These are phyloP conservation scores for Seriola aureovittata DNA, from an alignment of 2,113 vertebrate genomes.

Conservation along the genomic window DNA sequence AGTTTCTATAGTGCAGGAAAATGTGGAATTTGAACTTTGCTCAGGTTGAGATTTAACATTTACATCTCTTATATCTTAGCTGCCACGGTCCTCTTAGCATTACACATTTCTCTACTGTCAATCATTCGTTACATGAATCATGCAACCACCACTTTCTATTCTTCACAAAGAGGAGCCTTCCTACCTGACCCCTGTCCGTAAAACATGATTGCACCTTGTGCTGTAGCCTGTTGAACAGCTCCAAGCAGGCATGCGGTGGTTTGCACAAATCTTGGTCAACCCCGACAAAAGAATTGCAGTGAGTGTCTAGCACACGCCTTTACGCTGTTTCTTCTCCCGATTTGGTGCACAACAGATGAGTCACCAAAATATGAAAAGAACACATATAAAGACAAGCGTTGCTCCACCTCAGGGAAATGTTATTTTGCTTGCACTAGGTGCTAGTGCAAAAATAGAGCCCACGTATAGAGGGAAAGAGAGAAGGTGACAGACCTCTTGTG, in stretches of 20 bases:
- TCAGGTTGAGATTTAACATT: too few species aligned
- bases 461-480: slow-evolving; percentile 18
- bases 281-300: slow-evolving; percentile 16
- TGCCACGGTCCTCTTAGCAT: too few species aligned
- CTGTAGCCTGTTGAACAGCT: background rate
- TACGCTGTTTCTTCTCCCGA: background rate
- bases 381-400: slow-evolving; percentile 6
- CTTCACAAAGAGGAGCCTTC: too few species aligned
- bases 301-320: background rate
- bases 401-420: slow-evolving; percentile 29
- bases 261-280: slow-evolving; percentile 2
- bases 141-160: too few species aligned
- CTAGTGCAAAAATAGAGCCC: slow-evolving; percentile 17
- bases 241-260: background rate
- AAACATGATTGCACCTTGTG: background rate
- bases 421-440: slow-evolving; percentile 19
- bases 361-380: slow-evolving; percentile 27
- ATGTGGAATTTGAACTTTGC: background rate
- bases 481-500: slow-evolving; percentile 36
- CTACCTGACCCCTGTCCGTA: too few species aligned
- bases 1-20: background rate
- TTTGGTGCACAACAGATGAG: slow-evolving; percentile 12
- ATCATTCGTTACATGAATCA: too few species aligned
- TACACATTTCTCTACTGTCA: too few species aligned
- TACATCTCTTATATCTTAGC: too few species aligned